phyloP scores from a whole-genome alignment of 2,113 vertebrate genomes.

The Elephantulus edwardii region DNA sequence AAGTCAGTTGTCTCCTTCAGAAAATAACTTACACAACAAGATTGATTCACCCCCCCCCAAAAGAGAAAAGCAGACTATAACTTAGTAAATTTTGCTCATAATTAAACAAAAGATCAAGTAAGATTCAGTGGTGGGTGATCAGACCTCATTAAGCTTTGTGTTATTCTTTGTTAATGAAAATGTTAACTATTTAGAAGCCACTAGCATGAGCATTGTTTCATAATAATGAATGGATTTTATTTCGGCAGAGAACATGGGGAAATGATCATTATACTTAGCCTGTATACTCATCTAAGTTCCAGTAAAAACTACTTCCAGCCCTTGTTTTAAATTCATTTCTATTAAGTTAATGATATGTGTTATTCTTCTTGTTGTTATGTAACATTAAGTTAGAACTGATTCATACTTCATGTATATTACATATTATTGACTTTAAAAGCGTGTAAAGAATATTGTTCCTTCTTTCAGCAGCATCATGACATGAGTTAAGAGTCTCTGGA shows the following conservation, averaged over 20 bases:
- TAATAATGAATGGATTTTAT: background rate
- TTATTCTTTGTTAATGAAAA: background rate
- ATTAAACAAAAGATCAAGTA: background rate
- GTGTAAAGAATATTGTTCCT: background rate
- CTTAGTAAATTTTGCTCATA: background rate
- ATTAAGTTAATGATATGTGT: background rate
- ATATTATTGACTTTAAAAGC: background rate
- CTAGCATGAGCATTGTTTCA: background rate
- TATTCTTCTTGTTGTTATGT: too few relatives aligned
- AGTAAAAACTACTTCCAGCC: background rate
- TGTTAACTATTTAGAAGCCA: background rate
- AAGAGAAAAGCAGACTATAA: background rate
- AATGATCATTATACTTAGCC: background rate
- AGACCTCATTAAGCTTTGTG: background rate
- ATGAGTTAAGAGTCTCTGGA: background rate
- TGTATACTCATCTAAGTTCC: background rate
- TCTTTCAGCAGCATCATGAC: background rate
- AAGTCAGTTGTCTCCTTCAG: background rate
- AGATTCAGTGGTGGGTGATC: background rate
- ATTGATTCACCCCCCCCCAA: too few relatives aligned
- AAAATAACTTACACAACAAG: background rate
- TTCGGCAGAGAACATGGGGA: background rate
- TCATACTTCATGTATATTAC: too few relatives aligned
- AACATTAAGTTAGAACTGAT: too few relatives aligned
- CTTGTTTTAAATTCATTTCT: background rate